Evolutionary conservation across 2,113 vertebrate species (phyloP).

Genomic region (Tricholaema leucomelas): DNA sequence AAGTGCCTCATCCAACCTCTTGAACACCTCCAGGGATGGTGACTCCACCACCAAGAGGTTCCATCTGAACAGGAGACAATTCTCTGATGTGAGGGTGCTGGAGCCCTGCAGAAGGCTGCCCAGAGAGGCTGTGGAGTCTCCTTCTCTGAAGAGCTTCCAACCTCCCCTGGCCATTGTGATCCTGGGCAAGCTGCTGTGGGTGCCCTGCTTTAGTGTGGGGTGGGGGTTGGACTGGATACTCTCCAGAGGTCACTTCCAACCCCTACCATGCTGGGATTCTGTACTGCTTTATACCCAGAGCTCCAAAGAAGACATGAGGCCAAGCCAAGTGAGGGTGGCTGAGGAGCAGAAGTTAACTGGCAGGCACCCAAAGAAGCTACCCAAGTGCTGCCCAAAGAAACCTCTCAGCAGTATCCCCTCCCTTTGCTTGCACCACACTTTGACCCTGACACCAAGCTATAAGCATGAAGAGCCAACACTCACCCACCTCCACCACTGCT

Average conservation of each 20-base stretch:
- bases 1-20: too few species aligned
- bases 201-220: too few species aligned
- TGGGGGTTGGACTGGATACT: too few species aligned
- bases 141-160: too few species aligned
- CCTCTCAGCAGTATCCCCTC: background rate
- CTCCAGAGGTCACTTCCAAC: too few species aligned
- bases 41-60: too few species aligned
- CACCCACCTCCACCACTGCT: accelerated
- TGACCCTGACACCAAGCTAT: accelerated
- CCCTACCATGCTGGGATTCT: too few species aligned
- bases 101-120: background rate
- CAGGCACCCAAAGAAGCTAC: accelerated
- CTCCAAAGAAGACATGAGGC: background rate
- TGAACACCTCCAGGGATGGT: too few species aligned
- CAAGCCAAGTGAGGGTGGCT: accelerated
- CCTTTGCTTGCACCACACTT: accelerated
- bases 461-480: accelerated
- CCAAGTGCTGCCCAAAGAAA: background rate
- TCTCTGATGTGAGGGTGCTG: too few species aligned
- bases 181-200: too few species aligned
- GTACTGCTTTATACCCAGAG: background rate
- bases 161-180: too few species aligned
- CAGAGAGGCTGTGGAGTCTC: background rate
- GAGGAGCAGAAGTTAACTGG: background rate
- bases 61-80: too few species aligned